Percentiles rank a stretch among this genome's conserved stretches.
Evolutionary conservation across 2,113 vertebrate genomes (phyloP).

Genomic region (Helogale parvula): DNA sequence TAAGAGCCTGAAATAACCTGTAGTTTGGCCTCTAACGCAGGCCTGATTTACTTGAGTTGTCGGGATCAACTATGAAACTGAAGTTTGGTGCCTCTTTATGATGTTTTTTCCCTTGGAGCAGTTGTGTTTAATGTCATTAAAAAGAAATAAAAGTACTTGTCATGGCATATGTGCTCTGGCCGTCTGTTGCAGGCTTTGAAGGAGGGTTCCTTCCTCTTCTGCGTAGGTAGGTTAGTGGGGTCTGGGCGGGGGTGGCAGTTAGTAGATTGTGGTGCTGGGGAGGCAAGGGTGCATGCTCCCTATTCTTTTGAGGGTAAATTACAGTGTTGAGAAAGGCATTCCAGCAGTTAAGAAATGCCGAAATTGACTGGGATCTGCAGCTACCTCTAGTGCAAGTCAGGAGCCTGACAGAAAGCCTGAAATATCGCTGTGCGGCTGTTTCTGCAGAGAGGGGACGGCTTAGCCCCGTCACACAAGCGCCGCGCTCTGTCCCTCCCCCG

Average conservation of each 20-base stretch:
- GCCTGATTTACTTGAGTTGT: constrained; percentile 49
- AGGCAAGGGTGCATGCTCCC: constrained; percentile 60
- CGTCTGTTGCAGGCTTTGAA: constrained; percentile 64
- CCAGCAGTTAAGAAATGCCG: constrained; percentile 67
- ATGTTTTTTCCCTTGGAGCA: constrained; percentile 66
- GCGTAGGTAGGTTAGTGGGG: constrained; percentile 61
- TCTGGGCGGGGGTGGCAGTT: constrained; percentile 63
- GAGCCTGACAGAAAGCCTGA: constrained; percentile 67
- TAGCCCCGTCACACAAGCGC: background rate
- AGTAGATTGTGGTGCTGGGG: constrained; percentile 61
- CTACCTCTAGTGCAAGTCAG: constrained; percentile 72
- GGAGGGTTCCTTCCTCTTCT: constrained; percentile 52
- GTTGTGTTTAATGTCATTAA: constrained; percentile 79
- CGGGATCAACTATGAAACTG: constrained; percentile 67
- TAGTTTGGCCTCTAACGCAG: constrained; percentile 30
- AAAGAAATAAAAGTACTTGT: constrained; percentile 79
- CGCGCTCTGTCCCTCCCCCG: background rate
- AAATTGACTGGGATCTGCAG: constrained; percentile 76
- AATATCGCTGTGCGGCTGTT: constrained; percentile 61
- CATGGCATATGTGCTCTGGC: constrained; percentile 64
- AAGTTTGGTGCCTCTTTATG: constrained; percentile 71
- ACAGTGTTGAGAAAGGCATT: constrained; percentile 76
- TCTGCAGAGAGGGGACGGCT: constrained; percentile 1
- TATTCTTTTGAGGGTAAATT: constrained; percentile 77
- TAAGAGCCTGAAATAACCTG: constrained; percentile 55